Evolutionary conservation across 2,113 vertebrate genomes (phyloP).

Genomic region (Percopsis transmontana): DNA sequence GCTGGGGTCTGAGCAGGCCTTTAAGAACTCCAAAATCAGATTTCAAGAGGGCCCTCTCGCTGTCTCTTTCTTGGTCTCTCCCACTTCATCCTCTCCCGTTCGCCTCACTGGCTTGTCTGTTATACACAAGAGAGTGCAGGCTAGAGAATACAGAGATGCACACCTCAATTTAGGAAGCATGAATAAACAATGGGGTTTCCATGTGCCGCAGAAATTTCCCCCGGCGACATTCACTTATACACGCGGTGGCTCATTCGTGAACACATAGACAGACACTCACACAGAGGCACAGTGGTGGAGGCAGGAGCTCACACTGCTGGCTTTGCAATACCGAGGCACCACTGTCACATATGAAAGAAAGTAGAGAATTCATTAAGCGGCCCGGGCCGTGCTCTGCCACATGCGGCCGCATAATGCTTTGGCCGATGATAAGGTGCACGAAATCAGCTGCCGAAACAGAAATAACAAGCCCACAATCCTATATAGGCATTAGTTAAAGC

Average conservation of each 20-base stretch:
- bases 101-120: constrained; percentile 20
- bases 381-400: neutral
- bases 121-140: constrained; percentile 52
- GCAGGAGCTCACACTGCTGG: constrained; percentile 10
- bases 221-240: constrained; percentile 53
- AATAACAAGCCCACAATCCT: too few species aligned
- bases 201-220: constrained; percentile 75
- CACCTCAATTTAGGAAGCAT: constrained; percentile 79
- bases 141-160: constrained; percentile 68
- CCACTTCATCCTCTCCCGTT: constrained; percentile 1
- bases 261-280: constrained; percentile 20
- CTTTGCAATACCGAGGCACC: neutral
- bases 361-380: neutral
- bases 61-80: constrained; percentile 16
- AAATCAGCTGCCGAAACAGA: constrained; percentile 38
- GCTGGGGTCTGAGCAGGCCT: constrained; percentile 45
- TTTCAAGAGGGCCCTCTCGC: constrained; percentile 29
- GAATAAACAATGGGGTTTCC: constrained; percentile 79
- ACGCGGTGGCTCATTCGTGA: constrained; percentile 24
- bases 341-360: neutral
- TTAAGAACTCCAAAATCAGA: constrained; percentile 48
- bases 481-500: too few species aligned
- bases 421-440: constrained; percentile 28
- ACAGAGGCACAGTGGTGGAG: constrained; percentile 24
- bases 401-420: constrained; percentile 27